Conservation (phyloP, 1,140 invertebrate species). For the Cataglyphis hispanica region DNA sequence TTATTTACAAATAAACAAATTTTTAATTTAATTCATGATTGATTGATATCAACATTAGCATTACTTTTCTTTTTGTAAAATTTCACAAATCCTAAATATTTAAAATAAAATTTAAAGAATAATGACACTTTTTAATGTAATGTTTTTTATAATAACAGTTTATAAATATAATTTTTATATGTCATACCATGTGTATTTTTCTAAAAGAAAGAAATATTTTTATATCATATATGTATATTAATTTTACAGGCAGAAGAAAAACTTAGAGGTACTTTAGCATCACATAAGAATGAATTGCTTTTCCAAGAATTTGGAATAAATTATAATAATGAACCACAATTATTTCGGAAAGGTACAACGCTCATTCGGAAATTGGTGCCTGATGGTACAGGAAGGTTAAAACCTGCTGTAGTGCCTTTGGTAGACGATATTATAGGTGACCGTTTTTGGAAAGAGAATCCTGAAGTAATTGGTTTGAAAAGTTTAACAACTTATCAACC, state of each 20-base stretch:
- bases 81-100: no score
- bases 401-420: conserved; percentile 88
- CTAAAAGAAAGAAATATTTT: no score
- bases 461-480: conserved; percentile 79
- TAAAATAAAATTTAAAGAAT: no score
- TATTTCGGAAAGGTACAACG: conserved; percentile 96
- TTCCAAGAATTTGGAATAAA: conserved; percentile 97
- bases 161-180: no score
- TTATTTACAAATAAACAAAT: no score
- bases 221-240: neutral
- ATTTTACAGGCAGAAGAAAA: conserved; percentile 91
- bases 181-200: no score
- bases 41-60: no score
- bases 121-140: no score
- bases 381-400: conserved; percentile 79
- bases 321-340: conserved; percentile 95
- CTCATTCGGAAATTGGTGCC: conserved; percentile 89
- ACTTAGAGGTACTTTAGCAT: conserved; percentile 94
- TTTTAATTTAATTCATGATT: no score
- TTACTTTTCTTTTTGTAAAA: no score
- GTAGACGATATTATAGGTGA: conserved; percentile 95
- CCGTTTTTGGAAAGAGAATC: conserved; percentile 92
- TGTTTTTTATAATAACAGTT: no score
- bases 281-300: conserved; percentile 98
- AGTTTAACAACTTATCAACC: conserved; percentile 78